Evolutionary conservation across 1,140 invertebrate species (phyloP).

Genomic region (Pararge aegeria): DNA sequence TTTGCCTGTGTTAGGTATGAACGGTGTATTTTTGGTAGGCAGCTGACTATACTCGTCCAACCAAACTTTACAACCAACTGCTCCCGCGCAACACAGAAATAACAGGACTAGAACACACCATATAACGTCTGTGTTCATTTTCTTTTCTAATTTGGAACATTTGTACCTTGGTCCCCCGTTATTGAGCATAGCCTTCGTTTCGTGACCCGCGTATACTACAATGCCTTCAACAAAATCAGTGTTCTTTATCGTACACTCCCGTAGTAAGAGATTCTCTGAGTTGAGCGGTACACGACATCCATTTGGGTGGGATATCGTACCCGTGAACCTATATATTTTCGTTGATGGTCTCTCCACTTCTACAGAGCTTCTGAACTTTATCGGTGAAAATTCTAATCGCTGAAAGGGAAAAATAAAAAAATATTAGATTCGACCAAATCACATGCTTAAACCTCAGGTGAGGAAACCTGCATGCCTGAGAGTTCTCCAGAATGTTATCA

Average conservation of each 20-base stretch:
- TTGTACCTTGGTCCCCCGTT: constrained; percentile 98
- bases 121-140: constrained; percentile 97
- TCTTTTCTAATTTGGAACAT: constrained; percentile 93
- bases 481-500: no score
- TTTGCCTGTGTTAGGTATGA: constrained; percentile 80
- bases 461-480: no score
- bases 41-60: constrained; percentile 71
- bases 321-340: constrained; percentile 97
- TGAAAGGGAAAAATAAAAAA: constrained; percentile 46
- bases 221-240: constrained; percentile 95
- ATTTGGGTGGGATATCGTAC: constrained; percentile 91
- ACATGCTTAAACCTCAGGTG: neutral
- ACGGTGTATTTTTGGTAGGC: constrained; percentile 79
- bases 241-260: constrained; percentile 97
- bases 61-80: constrained; percentile 94
- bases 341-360: constrained; percentile 97
- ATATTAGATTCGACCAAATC: neutral
- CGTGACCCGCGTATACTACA: constrained; percentile 97
- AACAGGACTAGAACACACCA: constrained; percentile 97
- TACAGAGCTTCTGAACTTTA: constrained; percentile 90
- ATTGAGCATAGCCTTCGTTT: constrained; percentile 99
- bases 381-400: constrained; percentile 87
- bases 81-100: constrained; percentile 94
- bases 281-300: constrained; percentile 90
- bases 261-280: constrained; percentile 95